Evolutionary conservation across 2,113 vertebrate genomes (phyloP).

Genomic region (Ceratotherium simum): DNA sequence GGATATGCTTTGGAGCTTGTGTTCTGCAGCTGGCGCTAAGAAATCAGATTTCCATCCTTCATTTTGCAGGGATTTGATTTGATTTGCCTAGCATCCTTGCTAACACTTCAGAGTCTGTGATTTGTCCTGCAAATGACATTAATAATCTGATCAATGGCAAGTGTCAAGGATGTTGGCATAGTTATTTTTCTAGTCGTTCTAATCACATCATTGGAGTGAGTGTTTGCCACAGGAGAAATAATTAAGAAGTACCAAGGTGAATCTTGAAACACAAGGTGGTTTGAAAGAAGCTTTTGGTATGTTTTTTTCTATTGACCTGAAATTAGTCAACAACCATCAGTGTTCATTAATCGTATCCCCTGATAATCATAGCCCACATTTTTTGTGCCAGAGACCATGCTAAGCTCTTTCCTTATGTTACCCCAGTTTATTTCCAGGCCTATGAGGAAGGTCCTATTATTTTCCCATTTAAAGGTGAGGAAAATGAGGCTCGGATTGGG

Average conservation of each 20-base stretch:
- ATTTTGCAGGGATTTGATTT: neutral
- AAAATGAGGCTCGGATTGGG: neutral
- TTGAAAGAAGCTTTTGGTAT: neutral
- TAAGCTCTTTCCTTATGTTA: neutral
- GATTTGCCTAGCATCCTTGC: neutral
- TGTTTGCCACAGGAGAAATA: neutral
- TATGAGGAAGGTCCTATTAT: neutral
- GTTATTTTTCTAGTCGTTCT: neutral
- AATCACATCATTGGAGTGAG: neutral
- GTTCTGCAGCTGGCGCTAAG: neutral
- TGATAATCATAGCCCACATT: neutral
- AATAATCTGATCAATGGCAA: neutral
- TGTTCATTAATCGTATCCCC: neutral
- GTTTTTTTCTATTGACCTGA: neutral
- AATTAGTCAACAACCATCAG: neutral
- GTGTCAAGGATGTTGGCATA: neutral
- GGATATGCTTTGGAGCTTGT: neutral
- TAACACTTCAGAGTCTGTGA: neutral
- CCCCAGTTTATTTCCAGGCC: neutral
- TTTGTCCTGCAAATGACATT: neutral
- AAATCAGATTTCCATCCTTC: neutral
- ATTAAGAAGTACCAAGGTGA: neutral
- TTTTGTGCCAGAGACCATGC: neutral
- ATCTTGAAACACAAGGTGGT: neutral
- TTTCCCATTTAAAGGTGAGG: neutral